Base-by-base conservation (phyloP, 2,113 vertebrate genomes). In the Chaetops frenatus region DNA sequence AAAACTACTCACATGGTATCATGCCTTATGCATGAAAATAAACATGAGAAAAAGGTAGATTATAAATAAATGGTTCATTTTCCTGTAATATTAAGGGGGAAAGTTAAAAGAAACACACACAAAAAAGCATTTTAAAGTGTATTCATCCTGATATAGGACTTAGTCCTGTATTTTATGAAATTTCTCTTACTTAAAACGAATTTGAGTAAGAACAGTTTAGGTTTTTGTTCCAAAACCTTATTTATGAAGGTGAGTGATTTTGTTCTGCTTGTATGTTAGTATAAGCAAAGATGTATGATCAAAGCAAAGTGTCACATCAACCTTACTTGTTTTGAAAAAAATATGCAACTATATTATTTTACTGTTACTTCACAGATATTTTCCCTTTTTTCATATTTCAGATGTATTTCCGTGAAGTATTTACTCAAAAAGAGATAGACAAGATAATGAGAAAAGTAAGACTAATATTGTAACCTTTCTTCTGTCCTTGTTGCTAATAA, bases 71-170 rank as follows among this genome's bases (percentile, higher is more conserved):
- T 40, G 2, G 3, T 45, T 40, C 9, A 27, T 61, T 73, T 90
- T 38, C 13, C 23, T 71, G 14, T 9, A 28, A 2, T 2, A 42
- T 22, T 42, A 11, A 4, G 4, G 3, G 7, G 3, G 1, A 53
- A 42, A 40, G 11, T 16, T 33, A 14, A 57, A 64, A 71, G 8
- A 48, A 81, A 35, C 9, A 50, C 0, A 0, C 25, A 20, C 18
- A 6, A 28, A 72, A 58, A 47, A 20, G 1, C 10, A 53, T 60
- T 53, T 83, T 72, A 60, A 72, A 69, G 14, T 2, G 35, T 72
- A 10, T 77, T 82, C 24, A 65, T 64, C 6, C 15, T 51, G 4
- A 51, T 40, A 12, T 2, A 51, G 1, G 12, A 31, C 0, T 4
- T 44, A 42, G 12, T n/a, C 33, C 15, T 67, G 3, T 20, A 42